A percentile compares a stretch with the other conserved stretches of the same genome.
Evolutionary conservation across 2,797 vertebrate genomes (phyloP).

Genomic region (Enteromius paludinosus): DNA sequence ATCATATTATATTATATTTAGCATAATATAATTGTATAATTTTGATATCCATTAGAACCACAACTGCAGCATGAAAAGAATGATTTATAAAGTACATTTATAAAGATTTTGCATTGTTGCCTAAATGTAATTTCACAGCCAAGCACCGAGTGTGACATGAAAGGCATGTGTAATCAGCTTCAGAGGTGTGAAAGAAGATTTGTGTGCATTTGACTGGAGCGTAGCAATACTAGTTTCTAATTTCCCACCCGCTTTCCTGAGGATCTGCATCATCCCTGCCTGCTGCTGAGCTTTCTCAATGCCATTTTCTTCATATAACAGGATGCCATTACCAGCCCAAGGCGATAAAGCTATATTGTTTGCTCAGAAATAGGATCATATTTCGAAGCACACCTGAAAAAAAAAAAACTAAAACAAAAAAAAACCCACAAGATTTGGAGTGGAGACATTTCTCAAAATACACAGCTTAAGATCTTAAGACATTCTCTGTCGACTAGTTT

Average conservation of each 20-base stretch:
- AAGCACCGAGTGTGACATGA: conserved; percentile 29
- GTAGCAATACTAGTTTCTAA: conserved; percentile 28
- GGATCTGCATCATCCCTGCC: not conserved
- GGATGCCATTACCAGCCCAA: conserved; percentile 19
- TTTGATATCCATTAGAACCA: not conserved
- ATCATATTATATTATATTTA: not conserved
- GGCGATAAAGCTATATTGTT: conserved; percentile 16
- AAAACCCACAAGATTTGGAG: not conserved
- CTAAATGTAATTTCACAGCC: conserved; percentile 33
- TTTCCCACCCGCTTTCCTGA: conserved; percentile 8
- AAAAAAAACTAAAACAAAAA: not conserved
- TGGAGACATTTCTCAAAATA: conserved; percentile 20
- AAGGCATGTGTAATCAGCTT: conserved; percentile 38
- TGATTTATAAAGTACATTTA: conserved; percentile 15
- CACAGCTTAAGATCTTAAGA: conserved; percentile 16
- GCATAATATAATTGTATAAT: not conserved
- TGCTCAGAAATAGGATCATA: conserved; percentile 26
- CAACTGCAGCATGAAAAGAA: not conserved
- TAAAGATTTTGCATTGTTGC: conserved; percentile 26
- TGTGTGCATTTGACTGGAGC: conserved; percentile 18
- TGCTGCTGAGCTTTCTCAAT: conserved; percentile 22
- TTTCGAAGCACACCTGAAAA: not conserved
- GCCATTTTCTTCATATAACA: conserved; percentile 13
- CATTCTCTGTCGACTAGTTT: not conserved
- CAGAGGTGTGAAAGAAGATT: conserved; percentile 39